Evolutionary conservation across 2,113 vertebrate species (phyloP).

Genomic region (Catharus fuscescens): DNA sequence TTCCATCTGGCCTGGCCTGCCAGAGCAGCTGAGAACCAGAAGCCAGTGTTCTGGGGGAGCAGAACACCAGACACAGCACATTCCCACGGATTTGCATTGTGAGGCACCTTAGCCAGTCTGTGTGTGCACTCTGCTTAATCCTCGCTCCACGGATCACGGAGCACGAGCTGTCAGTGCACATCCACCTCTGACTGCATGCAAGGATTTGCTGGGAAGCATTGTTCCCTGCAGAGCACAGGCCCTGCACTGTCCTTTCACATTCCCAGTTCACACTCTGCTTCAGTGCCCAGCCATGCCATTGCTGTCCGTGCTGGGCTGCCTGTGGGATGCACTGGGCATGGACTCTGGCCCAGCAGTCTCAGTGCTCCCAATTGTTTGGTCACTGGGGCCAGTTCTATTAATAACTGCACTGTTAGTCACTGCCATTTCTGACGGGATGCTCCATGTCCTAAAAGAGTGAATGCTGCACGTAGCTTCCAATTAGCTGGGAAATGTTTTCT

Average conservation of each 20-base stretch:
- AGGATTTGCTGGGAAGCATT: not conserved
- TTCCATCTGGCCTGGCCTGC: not conserved
- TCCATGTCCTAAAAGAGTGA: not conserved
- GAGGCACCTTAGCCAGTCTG: not conserved
- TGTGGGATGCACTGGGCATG: not conserved
- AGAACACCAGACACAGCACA: not conserved
- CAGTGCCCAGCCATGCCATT: not conserved
- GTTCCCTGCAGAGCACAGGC: not conserved
- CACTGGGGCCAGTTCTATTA: not conserved
- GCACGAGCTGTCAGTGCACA: not conserved
- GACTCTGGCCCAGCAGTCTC: not conserved
- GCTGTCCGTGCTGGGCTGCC: not conserved
- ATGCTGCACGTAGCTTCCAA: not conserved
- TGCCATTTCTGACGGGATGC: not conserved
- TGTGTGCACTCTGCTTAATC: accelerated
- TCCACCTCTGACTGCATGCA: not conserved
- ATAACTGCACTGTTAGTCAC: not conserved
- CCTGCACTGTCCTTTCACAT: not conserved
- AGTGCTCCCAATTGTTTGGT: not conserved
- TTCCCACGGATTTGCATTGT: not conserved
- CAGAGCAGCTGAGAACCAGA: not conserved
- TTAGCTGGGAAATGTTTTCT: conserved; percentile 50
- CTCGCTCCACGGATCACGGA: not conserved
- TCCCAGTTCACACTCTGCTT: not conserved
- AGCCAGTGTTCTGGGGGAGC: not conserved